Evolutionary conservation across 2,888 invertebrate species (phyloP), one percentile per base, ranked within the genome.

Genomic region (Schizaphis graminum): DNA sequence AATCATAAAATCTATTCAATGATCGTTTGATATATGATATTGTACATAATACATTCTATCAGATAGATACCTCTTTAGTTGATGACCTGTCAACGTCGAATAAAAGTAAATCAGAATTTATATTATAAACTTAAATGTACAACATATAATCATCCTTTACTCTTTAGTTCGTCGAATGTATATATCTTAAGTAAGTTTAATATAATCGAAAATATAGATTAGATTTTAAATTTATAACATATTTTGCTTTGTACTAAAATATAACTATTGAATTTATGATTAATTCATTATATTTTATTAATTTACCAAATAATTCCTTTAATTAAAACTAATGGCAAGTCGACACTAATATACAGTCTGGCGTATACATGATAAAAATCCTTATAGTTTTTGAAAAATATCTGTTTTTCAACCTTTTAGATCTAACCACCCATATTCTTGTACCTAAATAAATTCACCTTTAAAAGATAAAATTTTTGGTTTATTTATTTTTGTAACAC

Each of bases 1-100:
- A 35, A 85, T 85, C 84, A 41, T 85, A 44, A 85, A 85, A 85
- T 85, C 85, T 85, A 44, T 85, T 85, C 85, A 85, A 85, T 10
- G 26, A 44, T 85, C 44, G 35, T 35, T 77, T 21, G 35, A 35
- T 77, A 21, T 21, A 67, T 67, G 67, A 67, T 67, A 67, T n/a
- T 77, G 21, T 77, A 77, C n/a, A 67, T 67, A 77, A 35, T 77
- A 77, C 77, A 21, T 77, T 77, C 21, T n/a, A 67, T 35, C n/a
- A 67, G 67, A 67, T 67, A n/a, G 13, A n/a, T 77, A 35, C 67
- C n/a, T 67, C 16, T 67, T 67, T n/a, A 67, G 67, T 67, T n/a
- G n/a, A 67, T 67, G n/a, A 67, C 67, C 16, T 67, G n/a, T n/a
- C n/a, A 67, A 67, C n/a, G 67, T n/a, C 61, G n/a, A 67, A 67